Evolutionary conservation across 2,797 vertebrate species (phyloP).

Genomic region (Sylvilagus floridanus): DNA sequence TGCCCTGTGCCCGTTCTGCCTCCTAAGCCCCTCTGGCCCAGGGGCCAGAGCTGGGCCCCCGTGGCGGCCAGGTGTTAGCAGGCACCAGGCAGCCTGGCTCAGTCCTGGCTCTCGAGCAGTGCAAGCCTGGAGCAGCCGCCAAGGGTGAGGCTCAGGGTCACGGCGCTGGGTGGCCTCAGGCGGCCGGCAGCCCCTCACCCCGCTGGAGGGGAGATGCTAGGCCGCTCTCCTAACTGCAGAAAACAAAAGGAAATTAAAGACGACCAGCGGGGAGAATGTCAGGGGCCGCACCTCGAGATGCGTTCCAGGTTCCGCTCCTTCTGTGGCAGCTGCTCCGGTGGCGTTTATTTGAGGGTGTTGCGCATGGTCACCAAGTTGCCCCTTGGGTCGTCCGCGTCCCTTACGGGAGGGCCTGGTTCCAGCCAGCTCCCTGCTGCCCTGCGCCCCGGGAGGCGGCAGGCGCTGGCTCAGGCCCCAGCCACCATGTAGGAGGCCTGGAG

Average conservation of each 20-base stretch:
- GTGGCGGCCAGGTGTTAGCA: accelerated
- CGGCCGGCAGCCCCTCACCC: background rate
- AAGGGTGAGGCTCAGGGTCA: too few relatives aligned
- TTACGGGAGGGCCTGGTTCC: too few relatives aligned
- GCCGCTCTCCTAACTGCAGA: background rate
- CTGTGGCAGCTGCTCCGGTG: accelerated
- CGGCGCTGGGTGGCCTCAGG: background rate
- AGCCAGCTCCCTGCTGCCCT: too few relatives aligned
- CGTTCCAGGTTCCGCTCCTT: background rate
- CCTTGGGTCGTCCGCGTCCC: too few relatives aligned
- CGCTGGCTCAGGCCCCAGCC: too few relatives aligned
- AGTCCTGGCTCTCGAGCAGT: background rate
- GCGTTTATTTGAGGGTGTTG: background rate
- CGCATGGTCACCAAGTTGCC: too few relatives aligned
- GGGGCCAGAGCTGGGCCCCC: background rate
- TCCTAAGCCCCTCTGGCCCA: background rate
- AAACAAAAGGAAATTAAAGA: background rate
- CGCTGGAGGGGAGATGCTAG: background rate
- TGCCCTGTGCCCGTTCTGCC: background rate
- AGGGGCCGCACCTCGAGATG: background rate
- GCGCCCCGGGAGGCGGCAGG: too few relatives aligned
- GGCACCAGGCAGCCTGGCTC: background rate
- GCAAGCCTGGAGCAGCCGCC: too few relatives aligned
- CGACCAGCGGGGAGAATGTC: background rate
- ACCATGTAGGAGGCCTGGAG: background rate